phyloP scores from a whole-genome alignment of 1,140 invertebrate genomes.

The Mya arenaria region DNA sequence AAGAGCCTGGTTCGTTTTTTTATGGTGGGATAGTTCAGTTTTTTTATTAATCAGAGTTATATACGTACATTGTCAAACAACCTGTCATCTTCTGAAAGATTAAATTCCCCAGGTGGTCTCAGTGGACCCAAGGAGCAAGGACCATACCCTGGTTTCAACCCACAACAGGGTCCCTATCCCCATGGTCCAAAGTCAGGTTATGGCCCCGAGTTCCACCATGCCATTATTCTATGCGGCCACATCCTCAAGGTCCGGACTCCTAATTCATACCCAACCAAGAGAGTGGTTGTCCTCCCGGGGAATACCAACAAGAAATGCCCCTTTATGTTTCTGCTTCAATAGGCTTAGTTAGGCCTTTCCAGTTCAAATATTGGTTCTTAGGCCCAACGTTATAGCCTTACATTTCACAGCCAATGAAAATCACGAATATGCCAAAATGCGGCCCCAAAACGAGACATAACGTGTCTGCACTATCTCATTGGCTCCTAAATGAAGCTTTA shows the following conservation, averaged over 20 bases:
- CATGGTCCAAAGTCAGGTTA: constrained; percentile 19
- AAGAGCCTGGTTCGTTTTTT: too few relatives aligned
- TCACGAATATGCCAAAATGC: constrained; percentile 8
- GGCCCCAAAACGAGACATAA: not conserved
- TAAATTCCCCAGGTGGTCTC: not conserved
- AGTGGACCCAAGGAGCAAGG: not conserved
- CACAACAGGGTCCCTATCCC: constrained; percentile 16
- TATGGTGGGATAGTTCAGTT: too few relatives aligned
- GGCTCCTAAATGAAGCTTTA: constrained; percentile 39
- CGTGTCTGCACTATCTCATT: not conserved
- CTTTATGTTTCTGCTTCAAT: not conserved
- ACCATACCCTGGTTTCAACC: constrained; percentile 15
- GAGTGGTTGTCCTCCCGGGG: not conserved
- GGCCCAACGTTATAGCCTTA: not conserved
- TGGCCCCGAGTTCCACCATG: not conserved
- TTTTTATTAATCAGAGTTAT: too few relatives aligned
- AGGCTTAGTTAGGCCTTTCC: not conserved
- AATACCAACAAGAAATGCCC: not conserved
- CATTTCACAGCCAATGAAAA: not conserved
- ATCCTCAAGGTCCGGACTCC: not conserved
- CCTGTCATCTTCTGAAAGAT: not conserved
- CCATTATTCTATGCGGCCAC: constrained; percentile 20
- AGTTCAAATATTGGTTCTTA: not conserved
- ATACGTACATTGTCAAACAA: too few relatives aligned
- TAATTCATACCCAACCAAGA: not conserved